Evolutionary conservation across 2,113 vertebrate species (phyloP), one percentile per base, ranked within the genome.

Genomic region (Irena cyanogastra): DNA sequence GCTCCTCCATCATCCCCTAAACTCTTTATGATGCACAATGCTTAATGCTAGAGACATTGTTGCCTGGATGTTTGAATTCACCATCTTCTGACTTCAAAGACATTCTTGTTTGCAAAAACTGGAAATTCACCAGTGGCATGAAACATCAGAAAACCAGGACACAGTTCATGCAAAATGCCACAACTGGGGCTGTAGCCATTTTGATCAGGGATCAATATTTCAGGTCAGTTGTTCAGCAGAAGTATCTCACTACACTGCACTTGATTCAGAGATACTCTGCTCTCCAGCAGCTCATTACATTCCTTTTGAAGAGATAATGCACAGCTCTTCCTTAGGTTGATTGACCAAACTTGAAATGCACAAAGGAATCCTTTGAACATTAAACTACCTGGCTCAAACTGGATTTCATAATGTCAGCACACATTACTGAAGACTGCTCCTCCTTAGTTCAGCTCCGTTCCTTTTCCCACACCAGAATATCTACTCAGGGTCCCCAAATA

Each of bases 141-240:
- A 63, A 88, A 53, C 42, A 65, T 10, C 19, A 35, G 9, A 83
- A 44, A 66, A 37, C 2, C 18, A 71, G 66, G 44, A 64, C 52
- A 59, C 0, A 1, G n/a, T 24, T 80, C 8, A 14, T 6, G 30
- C 33, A 75, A 66, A 91, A 83, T 13, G 9, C 35, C 2, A 6
- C 0, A 0, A 27, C 42, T 47, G 14, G 13, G 26, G 9, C 35
- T 54, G 13, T 15, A 44, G 16, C 44, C 26, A n/a, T 59, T 74
- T 54, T 37, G 24, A 60, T 44, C 54, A 86, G n/a, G 39, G 45
- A 24, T 65, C 28, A 89, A 1, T 60, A 49, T 64, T 92, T 83
- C 21, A 44, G 47, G 24, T 44, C 63, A 89, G 10, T 1, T 57
- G 44, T 54, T 74, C 64, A 91, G 72, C 37, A 80, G 7, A 13